These are phyloP conservation scores for Calonectris borealis DNA, from an alignment of 2,113 vertebrate species.

Conservation along the genomic window DNA sequence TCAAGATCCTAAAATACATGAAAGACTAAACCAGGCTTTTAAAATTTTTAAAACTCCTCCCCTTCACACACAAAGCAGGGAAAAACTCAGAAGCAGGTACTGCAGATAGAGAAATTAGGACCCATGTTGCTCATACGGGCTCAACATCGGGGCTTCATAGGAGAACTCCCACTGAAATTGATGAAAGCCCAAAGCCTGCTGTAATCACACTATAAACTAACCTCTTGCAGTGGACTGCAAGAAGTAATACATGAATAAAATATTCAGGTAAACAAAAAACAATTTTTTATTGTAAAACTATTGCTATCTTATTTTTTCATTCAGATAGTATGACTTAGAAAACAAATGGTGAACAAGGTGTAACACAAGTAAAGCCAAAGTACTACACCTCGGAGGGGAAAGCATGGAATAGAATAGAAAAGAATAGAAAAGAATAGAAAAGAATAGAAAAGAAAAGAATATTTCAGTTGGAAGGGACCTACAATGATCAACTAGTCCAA, in stretches of 20 bases:
- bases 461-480: background rate
- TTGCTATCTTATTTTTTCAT: background rate
- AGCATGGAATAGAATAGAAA: no score
- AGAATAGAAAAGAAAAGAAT: background rate
- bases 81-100: background rate
- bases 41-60: background rate
- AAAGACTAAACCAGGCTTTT: background rate
- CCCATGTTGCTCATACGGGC: background rate
- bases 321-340: background rate
- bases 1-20: slow-evolving; percentile 78
- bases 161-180: background rate
- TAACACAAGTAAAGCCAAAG: background rate
- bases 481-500: background rate
- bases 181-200: background rate
- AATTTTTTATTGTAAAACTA: background rate
- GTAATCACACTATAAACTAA: background rate
- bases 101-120: background rate
- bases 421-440: no score
- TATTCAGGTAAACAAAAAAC: background rate
- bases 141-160: background rate
- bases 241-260: background rate
- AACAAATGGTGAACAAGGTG: background rate
- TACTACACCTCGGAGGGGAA: background rate
- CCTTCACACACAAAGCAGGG: background rate
- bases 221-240: background rate